Conservation (phyloP, 2,797 vertebrate species). For the Pristis pectinata region DNA sequence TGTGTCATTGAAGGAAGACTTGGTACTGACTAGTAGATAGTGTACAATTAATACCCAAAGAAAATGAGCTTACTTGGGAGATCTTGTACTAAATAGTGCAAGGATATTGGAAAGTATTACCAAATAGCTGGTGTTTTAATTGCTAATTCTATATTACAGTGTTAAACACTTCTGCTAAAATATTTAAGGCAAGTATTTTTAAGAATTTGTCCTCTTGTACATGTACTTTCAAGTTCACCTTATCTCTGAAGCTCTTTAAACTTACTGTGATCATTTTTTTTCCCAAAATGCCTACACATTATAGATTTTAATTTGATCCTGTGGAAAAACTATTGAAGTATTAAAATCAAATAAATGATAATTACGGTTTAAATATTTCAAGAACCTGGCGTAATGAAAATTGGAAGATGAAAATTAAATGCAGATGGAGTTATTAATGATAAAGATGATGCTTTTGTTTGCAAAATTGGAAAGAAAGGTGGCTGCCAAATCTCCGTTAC, state of each 20-base stretch:
- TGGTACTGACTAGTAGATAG: neutral
- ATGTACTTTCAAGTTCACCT: neutral
- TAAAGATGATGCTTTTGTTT: neutral
- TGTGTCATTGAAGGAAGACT: neutral
- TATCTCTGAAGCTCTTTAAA: neutral
- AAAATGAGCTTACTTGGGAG: neutral
- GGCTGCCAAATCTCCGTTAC: neutral
- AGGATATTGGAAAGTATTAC: neutral
- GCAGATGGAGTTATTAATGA: neutral
- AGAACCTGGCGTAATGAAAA: neutral
- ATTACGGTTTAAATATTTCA: neutral
- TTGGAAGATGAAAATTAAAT: neutral
- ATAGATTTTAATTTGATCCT: neutral
- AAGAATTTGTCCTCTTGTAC: neutral
- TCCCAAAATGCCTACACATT: neutral
- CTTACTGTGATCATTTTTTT: neutral
- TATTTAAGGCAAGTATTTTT: neutral
- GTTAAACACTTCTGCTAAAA: neutral
- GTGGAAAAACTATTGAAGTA: neutral
- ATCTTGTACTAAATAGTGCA: neutral
- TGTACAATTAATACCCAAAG: neutral
- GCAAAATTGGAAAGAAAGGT: neutral
- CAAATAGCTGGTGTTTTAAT: neutral
- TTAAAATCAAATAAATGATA: neutral
- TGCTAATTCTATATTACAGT: neutral